These are phyloP conservation scores for Coenonympha arcania DNA, from an alignment of 2,888 invertebrate genomes.

Conservation along the genomic window DNA sequence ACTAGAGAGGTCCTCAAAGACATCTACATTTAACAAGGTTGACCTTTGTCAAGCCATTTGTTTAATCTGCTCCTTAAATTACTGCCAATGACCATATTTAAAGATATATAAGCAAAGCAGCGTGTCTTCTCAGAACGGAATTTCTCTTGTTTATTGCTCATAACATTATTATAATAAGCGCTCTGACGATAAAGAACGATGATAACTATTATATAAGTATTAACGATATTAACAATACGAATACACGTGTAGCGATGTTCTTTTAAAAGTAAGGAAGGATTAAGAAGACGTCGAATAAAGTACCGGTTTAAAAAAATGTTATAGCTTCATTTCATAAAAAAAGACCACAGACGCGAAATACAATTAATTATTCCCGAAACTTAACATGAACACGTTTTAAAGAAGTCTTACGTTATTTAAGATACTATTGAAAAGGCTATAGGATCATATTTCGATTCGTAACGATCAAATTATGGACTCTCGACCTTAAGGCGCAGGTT, in stretches of 20 bases:
- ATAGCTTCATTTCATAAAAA: conserved; percentile 18
- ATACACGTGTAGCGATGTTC: not conserved
- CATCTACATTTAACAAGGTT: too few species aligned
- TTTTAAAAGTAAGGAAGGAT: conserved; percentile 18
- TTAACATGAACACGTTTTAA: conserved; percentile 20
- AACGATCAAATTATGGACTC: conserved; percentile 27
- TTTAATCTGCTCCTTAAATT: conserved; percentile 5
- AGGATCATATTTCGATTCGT: conserved; percentile 28
- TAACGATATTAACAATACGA: conserved; percentile 10
- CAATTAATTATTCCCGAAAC: conserved; percentile 22
- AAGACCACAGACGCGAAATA: conserved; percentile 11
- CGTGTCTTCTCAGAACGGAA: not conserved
- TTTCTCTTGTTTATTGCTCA: conserved; percentile 15
- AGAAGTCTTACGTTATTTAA: conserved; percentile 20
- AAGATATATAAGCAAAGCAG: not conserved
- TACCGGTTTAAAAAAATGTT: conserved; percentile 13
- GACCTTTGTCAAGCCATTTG: conserved; percentile 5
- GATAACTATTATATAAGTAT: conserved; percentile 18
- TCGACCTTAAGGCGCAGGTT: conserved; percentile 16
- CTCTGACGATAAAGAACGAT: conserved; percentile 11
- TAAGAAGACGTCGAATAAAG: conserved; percentile 15
- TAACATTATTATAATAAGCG: conserved; percentile 15
- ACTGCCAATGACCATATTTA: conserved; percentile 1
- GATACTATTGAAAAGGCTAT: conserved; percentile 21
- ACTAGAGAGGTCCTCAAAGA: too few species aligned